Evolutionary conservation across 2,888 invertebrate genomes (phyloP).

Genomic region (Drosophila neonasuta): DNA sequence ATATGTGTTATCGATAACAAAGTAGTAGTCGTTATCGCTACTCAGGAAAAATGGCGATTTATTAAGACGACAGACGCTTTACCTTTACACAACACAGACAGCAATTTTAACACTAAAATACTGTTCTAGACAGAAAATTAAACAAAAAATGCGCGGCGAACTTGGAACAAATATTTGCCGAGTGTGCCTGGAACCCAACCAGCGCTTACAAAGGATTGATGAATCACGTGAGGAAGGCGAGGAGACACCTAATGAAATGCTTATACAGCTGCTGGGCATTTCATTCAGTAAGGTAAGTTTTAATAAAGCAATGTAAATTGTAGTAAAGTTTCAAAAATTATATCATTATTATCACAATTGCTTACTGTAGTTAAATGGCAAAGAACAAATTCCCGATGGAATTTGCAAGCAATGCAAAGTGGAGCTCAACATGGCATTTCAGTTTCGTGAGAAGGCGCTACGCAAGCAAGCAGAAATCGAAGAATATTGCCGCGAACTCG

Average conservation of each 20-base stretch:
- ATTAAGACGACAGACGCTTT: conserved; percentile 60
- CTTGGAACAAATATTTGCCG: conserved; percentile 74
- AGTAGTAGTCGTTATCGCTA: conserved; percentile 42
- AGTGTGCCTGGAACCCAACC: conserved; percentile 73
- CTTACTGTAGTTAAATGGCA: conserved; percentile 54
- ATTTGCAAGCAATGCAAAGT: conserved; percentile 79
- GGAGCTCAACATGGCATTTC: conserved; percentile 78
- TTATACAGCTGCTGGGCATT: conserved; percentile 74
- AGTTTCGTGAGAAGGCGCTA: conserved; percentile 78
- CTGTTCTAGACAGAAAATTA: conserved; percentile 48
- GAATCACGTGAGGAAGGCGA: conserved; percentile 75
- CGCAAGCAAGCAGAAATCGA: conserved; percentile 75
- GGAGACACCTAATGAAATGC: conserved; percentile 78
- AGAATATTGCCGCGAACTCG: conserved; percentile 63
- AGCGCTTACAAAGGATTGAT: conserved; percentile 75
- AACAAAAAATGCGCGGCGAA: conserved; percentile 70
- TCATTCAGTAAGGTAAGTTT: conserved; percentile 63
- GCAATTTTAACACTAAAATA: conserved; percentile 74
- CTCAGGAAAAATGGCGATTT: conserved; percentile 69
- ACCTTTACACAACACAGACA: conserved; percentile 71
- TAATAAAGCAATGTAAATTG: background rate
- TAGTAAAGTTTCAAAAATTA: background rate
- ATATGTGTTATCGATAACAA: conserved; percentile 36
- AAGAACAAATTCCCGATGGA: conserved; percentile 71
- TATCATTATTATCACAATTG: background rate